Percentiles rank a stretch among this genome's conserved stretches.
Evolutionary conservation across 2,888 invertebrate species (phyloP).

Genomic region (Cryptus viduatorius): DNA sequence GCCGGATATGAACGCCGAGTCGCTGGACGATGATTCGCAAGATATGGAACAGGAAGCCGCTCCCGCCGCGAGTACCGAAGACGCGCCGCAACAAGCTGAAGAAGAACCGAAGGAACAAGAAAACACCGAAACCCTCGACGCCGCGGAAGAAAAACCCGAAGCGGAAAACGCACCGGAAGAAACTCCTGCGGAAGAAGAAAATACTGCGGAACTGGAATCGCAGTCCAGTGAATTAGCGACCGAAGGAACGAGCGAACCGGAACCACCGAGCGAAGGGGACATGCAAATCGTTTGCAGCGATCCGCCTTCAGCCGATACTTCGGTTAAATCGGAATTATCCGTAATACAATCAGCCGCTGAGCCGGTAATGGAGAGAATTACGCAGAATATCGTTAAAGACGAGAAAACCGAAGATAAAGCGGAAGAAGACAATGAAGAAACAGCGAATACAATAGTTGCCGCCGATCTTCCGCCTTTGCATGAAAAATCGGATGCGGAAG

Average conservation of each 20-base stretch:
- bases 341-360: slow-evolving; percentile 41
- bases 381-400: slow-evolving; percentile 28
- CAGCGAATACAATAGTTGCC: slow-evolving; percentile 54
- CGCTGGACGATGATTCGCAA: slow-evolving; percentile 62
- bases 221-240: slow-evolving; percentile 53
- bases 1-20: slow-evolving; percentile 32
- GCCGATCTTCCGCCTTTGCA: slow-evolving; percentile 60
- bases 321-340: slow-evolving; percentile 59
- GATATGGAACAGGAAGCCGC: slow-evolving; percentile 74
- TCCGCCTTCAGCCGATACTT: slow-evolving; percentile 58
- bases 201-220: slow-evolving; percentile 51
- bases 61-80: slow-evolving; percentile 63
- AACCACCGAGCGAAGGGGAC: slow-evolving; percentile 67
- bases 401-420: slow-evolving; percentile 42
- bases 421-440: slow-evolving; percentile 57
- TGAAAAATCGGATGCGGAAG: slow-evolving; percentile 60
- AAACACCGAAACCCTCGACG: slow-evolving; percentile 59
- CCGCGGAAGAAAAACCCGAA: slow-evolving; percentile 22
- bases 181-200: slow-evolving; percentile 58
- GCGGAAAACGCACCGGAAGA: slow-evolving; percentile 49
- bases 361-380: slow-evolving; percentile 48
- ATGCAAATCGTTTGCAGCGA: slow-evolving; percentile 65
- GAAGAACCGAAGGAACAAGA: slow-evolving; percentile 59
- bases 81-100: slow-evolving; percentile 43
- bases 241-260: slow-evolving; percentile 64